phyloP scores from a whole-genome alignment of 2,113 vertebrate species.

The Cyanistes caeruleus region DNA sequence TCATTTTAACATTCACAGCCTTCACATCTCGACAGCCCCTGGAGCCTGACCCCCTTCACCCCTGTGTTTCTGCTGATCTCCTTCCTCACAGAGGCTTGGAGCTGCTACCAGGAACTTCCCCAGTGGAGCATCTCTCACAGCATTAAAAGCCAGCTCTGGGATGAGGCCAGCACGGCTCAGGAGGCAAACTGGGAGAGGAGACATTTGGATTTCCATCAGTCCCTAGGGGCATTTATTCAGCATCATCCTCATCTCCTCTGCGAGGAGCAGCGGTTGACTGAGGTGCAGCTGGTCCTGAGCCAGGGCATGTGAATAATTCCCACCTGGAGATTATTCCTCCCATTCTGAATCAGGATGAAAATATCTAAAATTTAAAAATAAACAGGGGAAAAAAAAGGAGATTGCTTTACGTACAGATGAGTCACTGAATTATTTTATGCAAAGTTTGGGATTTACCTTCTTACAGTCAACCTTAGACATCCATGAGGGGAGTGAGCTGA shows the following conservation, averaged over 20 bases:
- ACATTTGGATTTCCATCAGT: accelerated
- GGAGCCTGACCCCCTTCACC: background rate
- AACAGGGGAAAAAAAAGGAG: background rate
- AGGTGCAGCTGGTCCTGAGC: background rate
- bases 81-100: background rate
- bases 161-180: background rate
- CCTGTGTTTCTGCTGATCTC: background rate
- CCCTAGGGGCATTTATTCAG: background rate
- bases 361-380: background rate
- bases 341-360: background rate
- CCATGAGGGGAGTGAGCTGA: background rate
- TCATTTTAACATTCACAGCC: background rate
- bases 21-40: accelerated
- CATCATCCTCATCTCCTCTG: background rate
- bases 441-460: background rate
- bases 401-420: background rate
- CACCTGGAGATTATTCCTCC: background rate
- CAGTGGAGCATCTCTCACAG: accelerated
- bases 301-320: background rate
- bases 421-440: background rate
- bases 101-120: background rate
- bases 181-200: background rate
- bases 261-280: accelerated
- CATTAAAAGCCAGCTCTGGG: background rate
- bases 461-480: background rate